Evolutionary conservation across 2,113 vertebrate species (phyloP).

Genomic region (Cryptomyrus ogoouensis): DNA sequence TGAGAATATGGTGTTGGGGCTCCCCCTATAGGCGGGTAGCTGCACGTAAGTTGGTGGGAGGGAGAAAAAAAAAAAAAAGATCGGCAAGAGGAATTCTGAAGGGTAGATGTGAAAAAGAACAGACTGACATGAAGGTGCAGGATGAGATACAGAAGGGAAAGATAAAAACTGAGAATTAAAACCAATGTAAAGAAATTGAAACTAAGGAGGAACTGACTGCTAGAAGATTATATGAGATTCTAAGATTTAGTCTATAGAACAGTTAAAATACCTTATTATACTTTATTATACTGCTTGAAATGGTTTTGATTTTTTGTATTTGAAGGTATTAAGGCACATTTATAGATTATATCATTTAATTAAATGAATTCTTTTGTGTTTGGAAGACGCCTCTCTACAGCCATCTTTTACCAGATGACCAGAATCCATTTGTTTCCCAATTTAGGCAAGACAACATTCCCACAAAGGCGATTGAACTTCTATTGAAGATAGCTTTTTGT

Average conservation of each 20-base stretch:
- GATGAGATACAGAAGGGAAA: not conserved
- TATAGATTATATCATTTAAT: not conserved
- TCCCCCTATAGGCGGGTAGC: constrained; percentile 57
- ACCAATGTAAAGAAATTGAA: not conserved
- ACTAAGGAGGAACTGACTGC: not conserved
- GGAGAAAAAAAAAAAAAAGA: not conserved
- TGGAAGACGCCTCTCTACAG: not conserved
- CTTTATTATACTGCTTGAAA: not conserved
- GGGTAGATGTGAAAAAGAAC: not conserved
- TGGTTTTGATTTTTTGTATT: not conserved
- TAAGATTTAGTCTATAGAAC: not conserved
- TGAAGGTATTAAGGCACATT: not conserved
- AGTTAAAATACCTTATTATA: not conserved
- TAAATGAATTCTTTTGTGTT: not conserved
- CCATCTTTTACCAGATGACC: not conserved
- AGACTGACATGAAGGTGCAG: not conserved
- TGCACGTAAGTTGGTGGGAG: constrained; percentile 26
- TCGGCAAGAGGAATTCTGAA: not conserved
- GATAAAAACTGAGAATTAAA: constrained; percentile 16
- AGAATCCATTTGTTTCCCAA: not conserved
- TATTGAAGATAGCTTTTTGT: not conserved
- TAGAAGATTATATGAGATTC: not conserved
- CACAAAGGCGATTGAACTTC: not conserved
- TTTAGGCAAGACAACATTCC: not conserved
- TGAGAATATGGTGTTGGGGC: constrained; percentile 56